Percentiles rank a stretch among this genome's conserved stretches.
Evolutionary conservation across 2,888 invertebrate species (phyloP).

Genomic region (Pammene aurita): DNA sequence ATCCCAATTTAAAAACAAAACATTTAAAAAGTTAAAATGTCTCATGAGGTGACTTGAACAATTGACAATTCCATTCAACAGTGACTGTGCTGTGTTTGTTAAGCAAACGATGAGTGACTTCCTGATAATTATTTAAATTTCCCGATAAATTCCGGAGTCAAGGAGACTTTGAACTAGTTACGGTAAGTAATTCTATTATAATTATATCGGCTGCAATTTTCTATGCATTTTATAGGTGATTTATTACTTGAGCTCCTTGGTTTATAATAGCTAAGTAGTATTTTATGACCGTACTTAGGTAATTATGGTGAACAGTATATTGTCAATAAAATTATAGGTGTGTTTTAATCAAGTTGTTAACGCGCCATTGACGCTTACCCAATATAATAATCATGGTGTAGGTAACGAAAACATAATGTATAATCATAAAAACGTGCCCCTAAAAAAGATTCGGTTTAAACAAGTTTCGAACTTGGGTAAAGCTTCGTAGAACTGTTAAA

Average conservation of each 20-base stretch:
- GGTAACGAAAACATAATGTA: slow-evolving; percentile 5
- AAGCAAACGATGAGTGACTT: slow-evolving; percentile 16
- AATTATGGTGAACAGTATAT: slow-evolving; percentile 32
- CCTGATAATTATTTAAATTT: slow-evolving; percentile 39
- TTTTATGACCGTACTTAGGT: slow-evolving; percentile 33
- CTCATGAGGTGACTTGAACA: slow-evolving; percentile 57
- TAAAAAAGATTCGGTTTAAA: neutral
- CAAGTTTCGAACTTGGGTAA: neutral
- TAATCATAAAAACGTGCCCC: slow-evolving; percentile 6
- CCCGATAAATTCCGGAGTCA: slow-evolving; percentile 40
- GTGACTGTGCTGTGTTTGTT: slow-evolving; percentile 30
- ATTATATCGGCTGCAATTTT: slow-evolving; percentile 38
- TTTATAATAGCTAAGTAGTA: slow-evolving; percentile 34
- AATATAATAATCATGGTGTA: slow-evolving; percentile 12
- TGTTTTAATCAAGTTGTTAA: slow-evolving; percentile 26
- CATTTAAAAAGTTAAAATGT: slow-evolving; percentile 54
- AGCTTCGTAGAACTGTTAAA: neutral
- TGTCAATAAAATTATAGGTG: slow-evolving; percentile 29
- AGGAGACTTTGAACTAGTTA: slow-evolving; percentile 38
- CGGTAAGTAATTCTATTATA: slow-evolving; percentile 36
- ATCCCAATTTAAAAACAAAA: slow-evolving; percentile 48
- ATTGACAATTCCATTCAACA: neutral
- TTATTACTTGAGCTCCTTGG: slow-evolving; percentile 44
- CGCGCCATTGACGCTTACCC: slow-evolving; percentile 5
- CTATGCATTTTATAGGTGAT: slow-evolving; percentile 26